Percentiles rank a stretch among this genome's conserved stretches.
phyloP scores from a whole-genome alignment of 2,797 vertebrate species.

The Parauchenoglanis punctatus region DNA sequence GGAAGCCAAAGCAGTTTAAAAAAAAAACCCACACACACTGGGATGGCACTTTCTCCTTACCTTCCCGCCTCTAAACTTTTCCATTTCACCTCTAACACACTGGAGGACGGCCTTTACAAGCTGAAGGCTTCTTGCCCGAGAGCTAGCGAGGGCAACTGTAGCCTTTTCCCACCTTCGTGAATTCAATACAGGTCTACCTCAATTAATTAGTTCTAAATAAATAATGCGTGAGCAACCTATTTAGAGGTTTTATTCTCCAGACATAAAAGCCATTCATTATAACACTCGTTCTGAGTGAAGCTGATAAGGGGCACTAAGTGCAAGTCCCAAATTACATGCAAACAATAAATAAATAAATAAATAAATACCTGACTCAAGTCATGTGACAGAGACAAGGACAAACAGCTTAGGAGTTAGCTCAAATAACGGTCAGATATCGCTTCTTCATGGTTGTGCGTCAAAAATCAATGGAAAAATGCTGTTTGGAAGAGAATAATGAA shows the following conservation, averaged over 20 bases:
- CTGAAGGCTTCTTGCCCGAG: slow-evolving; percentile 43
- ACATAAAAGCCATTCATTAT: slow-evolving; percentile 79
- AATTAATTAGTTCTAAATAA: slow-evolving; percentile 81
- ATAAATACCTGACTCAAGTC: slow-evolving; percentile 50
- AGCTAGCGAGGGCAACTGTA: slow-evolving; percentile 24
- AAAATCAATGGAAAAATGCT: slow-evolving; percentile 59
- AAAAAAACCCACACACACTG: background rate
- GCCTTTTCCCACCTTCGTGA: slow-evolving; percentile 57
- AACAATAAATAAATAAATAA: slow-evolving; percentile 35
- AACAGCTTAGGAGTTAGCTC: slow-evolving; percentile 35
- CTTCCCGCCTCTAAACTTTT: slow-evolving; percentile 37
- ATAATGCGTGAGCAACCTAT: slow-evolving; percentile 73
- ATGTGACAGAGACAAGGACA: slow-evolving; percentile 38
- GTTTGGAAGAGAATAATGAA: slow-evolving; percentile 59
- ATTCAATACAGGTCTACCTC: slow-evolving; percentile 76
- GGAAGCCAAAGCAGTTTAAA: background rate
- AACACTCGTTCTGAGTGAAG: slow-evolving; percentile 65
- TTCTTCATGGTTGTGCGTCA: slow-evolving; percentile 50
- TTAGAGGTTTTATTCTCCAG: slow-evolving; percentile 75
- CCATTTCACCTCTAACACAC: slow-evolving; percentile 33
- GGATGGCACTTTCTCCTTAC: slow-evolving; percentile 9
- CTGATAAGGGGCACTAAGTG: slow-evolving; percentile 60
- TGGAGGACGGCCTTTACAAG: slow-evolving; percentile 45
- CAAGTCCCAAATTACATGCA: slow-evolving; percentile 54
- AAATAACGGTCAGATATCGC: slow-evolving; percentile 47